phyloP scores from a whole-genome alignment of 2,113 vertebrate genomes.

The Crocuta crocuta region DNA sequence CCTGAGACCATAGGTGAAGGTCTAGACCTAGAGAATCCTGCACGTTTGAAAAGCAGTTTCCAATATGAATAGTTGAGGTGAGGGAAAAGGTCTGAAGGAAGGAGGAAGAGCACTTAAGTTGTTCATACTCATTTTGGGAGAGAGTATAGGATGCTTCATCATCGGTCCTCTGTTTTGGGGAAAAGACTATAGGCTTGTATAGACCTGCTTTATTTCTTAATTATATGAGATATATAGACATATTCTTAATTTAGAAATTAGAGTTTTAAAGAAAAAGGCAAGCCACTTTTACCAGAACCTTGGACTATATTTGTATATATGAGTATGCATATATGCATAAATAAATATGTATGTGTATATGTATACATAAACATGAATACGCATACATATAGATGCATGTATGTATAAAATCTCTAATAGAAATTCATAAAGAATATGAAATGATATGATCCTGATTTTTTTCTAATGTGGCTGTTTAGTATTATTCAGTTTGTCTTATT shows the following conservation, averaged over 20 bases:
- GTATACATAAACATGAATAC: neutral
- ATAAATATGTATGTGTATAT: neutral
- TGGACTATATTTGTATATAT: neutral
- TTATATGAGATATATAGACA: neutral
- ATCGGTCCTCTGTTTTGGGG: neutral
- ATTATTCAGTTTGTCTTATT: neutral
- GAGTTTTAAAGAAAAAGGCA: neutral
- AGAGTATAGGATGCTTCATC: neutral
- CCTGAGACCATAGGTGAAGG: neutral
- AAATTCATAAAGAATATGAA: neutral
- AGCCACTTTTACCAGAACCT: neutral
- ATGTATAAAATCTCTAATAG: neutral
- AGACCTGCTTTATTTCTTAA: neutral
- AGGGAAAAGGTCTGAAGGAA: neutral
- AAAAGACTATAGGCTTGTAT: neutral
- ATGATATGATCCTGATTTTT: neutral
- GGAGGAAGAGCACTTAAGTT: neutral
- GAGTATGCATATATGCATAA: neutral
- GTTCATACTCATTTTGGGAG: neutral
- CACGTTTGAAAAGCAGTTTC: neutral
- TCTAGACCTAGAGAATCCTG: neutral
- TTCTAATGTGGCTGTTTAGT: neutral
- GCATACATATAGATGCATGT: neutral
- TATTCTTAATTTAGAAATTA: constrained; percentile 41
- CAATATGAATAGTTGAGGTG: neutral